A percentile compares a stretch with the other conserved stretches of the same genome.
Conservation (phyloP, 2,888 invertebrate genomes). For the Drosophila anomalata region DNA sequence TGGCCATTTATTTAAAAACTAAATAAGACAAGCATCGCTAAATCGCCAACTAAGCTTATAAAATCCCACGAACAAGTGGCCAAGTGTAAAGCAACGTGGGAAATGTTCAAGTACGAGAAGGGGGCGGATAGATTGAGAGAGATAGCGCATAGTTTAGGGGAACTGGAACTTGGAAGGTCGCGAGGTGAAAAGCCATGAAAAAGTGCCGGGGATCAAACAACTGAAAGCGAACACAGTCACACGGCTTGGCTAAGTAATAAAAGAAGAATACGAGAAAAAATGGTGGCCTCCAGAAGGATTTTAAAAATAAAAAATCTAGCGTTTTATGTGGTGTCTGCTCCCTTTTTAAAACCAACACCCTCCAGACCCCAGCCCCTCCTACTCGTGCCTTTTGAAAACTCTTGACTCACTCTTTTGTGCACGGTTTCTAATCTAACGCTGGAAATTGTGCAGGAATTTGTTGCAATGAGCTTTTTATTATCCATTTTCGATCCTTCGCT, state of each 20-base stretch:
- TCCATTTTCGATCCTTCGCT: constrained; percentile 60
- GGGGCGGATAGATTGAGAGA: constrained; percentile 39
- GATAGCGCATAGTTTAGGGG: constrained; percentile 20
- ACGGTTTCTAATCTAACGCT: constrained; percentile 74
- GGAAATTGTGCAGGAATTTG: constrained; percentile 78
- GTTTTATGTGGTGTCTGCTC: constrained; percentile 45
- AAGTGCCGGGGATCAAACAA: constrained; percentile 76
- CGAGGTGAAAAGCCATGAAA: constrained; percentile 63
- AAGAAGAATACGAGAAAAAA: constrained; percentile 19
- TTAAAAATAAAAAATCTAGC: constrained; percentile 33
- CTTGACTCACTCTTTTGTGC: constrained; percentile 34
- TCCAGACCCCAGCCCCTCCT: not conserved
- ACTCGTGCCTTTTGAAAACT: not conserved
- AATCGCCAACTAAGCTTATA: constrained; percentile 79
- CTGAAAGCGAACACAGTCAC: constrained; percentile 57
- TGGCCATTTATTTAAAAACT: constrained; percentile 74
- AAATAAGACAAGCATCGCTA: constrained; percentile 79
- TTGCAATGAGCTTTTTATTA: constrained; percentile 80
- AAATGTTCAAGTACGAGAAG: constrained; percentile 54
- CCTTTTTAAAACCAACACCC: constrained; percentile 4
- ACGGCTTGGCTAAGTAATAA: constrained; percentile 40
- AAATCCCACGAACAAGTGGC: constrained; percentile 70
- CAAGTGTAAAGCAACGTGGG: constrained; percentile 67
- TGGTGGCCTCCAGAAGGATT: constrained; percentile 7
- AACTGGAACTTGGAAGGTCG: constrained; percentile 17